A percentile compares a stretch with the other conserved stretches of the same genome.
Conservation (phyloP, 2,113 vertebrate genomes). For the Pomatorhinus ruficollis region DNA sequence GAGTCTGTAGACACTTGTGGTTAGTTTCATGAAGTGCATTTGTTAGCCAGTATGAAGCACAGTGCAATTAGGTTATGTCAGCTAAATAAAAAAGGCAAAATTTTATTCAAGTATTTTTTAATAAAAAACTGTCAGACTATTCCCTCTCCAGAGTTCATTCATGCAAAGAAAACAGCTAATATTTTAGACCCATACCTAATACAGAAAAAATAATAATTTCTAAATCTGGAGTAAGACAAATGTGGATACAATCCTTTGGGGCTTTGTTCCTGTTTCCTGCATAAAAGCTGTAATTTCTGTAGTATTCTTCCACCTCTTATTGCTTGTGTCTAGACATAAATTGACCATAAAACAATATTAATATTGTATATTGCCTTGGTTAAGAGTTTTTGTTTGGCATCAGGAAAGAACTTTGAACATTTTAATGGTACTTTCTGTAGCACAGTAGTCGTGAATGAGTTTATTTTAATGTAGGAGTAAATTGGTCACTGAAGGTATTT, state of each 20-base stretch:
- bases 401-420: constrained; percentile 41
- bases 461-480: constrained; percentile 51
- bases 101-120: constrained; percentile 15
- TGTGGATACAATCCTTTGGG: not conserved
- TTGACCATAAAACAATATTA: constrained; percentile 48
- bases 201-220: constrained; percentile 1
- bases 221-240: constrained; percentile 43
- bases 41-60: not conserved
- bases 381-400: constrained; percentile 51
- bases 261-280: constrained; percentile 35
- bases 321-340: constrained; percentile 36
- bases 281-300: constrained; percentile 24
- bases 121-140: constrained; percentile 20
- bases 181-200: constrained; percentile 25
- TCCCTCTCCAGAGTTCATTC: not conserved
- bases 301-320: constrained; percentile 25
- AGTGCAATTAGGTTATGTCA: not conserved
- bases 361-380: constrained; percentile 34
- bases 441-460: constrained; percentile 30
- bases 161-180: constrained; percentile 13
- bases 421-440: constrained; percentile 47
- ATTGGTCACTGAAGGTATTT: constrained; percentile 30
- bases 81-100: not conserved
- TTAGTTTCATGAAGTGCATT: not conserved
- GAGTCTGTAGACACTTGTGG: not conserved